These are phyloP conservation scores for Hydractinia echinata DNA, from an alignment of 30 jellyfish, hydroid and myxozoan genomes.

Conservation along the genomic window DNA sequence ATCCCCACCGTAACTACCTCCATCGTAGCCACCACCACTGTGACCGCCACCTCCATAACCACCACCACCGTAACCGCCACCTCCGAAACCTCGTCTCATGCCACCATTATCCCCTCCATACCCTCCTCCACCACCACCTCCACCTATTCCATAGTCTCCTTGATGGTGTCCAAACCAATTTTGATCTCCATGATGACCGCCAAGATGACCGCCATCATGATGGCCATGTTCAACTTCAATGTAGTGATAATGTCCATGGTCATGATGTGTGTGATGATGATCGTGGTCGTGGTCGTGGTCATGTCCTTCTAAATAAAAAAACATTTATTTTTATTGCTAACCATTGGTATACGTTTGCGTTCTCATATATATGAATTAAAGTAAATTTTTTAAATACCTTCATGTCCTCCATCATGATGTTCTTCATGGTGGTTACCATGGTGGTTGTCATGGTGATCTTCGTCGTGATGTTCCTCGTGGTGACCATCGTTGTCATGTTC, in stretches of 20 bases:
- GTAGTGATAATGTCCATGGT: constrained; percentile 41
- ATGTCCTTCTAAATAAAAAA: constrained; percentile 1
- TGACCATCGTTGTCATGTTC: constrained; percentile 55
- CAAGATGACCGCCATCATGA: constrained; percentile 32
- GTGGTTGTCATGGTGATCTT: constrained; percentile 24
- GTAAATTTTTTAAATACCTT: background rate
- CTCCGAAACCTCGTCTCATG: constrained; percentile 6
- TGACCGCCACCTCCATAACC: constrained; percentile 23
- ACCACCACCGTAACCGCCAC: background rate
- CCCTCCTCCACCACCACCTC: constrained; percentile 40
- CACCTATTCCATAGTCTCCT: background rate
- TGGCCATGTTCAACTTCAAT: constrained; percentile 37
- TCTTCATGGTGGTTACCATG: constrained; percentile 5
- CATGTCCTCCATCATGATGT: background rate
- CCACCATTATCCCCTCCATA: constrained; percentile 35
- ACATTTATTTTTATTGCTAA: background rate
- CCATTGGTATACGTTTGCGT: background rate
- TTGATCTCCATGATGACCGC: constrained; percentile 41
- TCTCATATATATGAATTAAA: background rate
- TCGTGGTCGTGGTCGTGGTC: constrained; percentile 27
- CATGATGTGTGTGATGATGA: constrained; percentile 62
- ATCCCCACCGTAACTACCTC: background rate
- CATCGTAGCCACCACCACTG: constrained; percentile 10
- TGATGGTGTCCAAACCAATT: constrained; percentile 15
- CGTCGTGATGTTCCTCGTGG: constrained; percentile 38